phyloP scores from a whole-genome alignment of 2,797 vertebrate species.

The Pelochelys cantorii region DNA sequence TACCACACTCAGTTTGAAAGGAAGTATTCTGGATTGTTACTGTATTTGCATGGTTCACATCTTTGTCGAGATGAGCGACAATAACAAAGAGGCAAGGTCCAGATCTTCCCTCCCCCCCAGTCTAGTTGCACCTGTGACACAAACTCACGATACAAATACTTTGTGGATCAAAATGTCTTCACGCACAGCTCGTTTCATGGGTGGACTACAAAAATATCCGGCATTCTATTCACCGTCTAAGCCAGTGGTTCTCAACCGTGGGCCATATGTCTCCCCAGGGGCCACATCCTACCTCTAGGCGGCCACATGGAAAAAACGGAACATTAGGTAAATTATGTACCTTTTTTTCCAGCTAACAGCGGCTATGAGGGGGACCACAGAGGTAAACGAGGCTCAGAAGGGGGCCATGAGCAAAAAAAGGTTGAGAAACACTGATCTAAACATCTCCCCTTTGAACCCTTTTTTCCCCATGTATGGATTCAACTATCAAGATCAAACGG shows the following conservation, averaged over 20 bases:
- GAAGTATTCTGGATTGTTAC: constrained; percentile 30
- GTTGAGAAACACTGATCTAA: too few relatives aligned
- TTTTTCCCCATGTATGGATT: constrained; percentile 64
- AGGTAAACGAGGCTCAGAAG: too few relatives aligned
- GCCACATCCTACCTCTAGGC: too few relatives aligned
- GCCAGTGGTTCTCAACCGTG: background rate
- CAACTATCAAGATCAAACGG: constrained; percentile 65
- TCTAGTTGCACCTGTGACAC: constrained; percentile 58
- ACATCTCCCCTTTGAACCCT: constrained; percentile 42
- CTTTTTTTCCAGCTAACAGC: too few relatives aligned
- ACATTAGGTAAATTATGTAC: too few relatives aligned
- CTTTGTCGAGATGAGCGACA: background rate
- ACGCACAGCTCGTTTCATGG: constrained; percentile 73
- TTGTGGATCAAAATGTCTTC: constrained; percentile 71
- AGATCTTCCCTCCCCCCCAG: constrained; percentile 55
- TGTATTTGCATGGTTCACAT: constrained; percentile 49
- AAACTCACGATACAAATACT: constrained; percentile 64
- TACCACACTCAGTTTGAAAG: background rate
- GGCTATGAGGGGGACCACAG: too few relatives aligned
- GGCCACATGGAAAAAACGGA: too few relatives aligned
- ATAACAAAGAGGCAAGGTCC: constrained; percentile 56
- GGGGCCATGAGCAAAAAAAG: too few relatives aligned
- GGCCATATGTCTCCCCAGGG: too few relatives aligned
- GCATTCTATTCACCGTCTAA: constrained; percentile 61
- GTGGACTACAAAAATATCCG: constrained; percentile 51